These are phyloP conservation scores for Oscheius sp. DNA, from an alignment of 1,140 invertebrate genomes.

Conservation along the genomic window DNA sequence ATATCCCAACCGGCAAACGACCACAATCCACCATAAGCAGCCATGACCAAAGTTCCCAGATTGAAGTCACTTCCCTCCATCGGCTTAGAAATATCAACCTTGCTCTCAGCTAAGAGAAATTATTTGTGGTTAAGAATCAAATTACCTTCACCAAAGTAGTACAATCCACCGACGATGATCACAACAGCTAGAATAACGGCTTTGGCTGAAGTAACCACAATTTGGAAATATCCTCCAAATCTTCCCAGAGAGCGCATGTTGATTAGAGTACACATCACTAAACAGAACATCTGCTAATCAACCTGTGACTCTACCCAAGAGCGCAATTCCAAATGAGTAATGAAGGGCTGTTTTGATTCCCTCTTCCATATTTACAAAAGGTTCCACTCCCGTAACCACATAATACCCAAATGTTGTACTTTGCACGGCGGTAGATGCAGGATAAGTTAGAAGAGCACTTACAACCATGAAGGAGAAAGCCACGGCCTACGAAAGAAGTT, in stretches of 20 bases:
- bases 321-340: neutral
- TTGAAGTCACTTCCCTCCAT: neutral
- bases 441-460: neutral
- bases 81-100: neutral
- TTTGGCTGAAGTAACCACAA: constrained; percentile 10
- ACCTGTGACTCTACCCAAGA: constrained; percentile 2
- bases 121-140: neutral
- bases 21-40: constrained; percentile 9
- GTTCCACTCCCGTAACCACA: neutral
- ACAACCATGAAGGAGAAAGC: constrained; percentile 6
- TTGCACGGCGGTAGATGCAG: constrained; percentile 16
- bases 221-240: constrained; percentile 9
- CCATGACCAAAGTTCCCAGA: neutral
- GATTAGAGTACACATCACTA: neutral
- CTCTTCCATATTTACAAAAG: neutral
- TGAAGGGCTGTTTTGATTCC: too few species aligned
- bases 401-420: constrained; percentile 13
- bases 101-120: neutral
- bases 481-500: neutral
- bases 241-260: neutral
- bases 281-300: neutral
- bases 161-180: neutral
- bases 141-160: constrained; percentile 1
- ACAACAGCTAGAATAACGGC: neutral
- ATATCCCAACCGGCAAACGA: constrained; percentile 19